Conservation (phyloP, 1,140 invertebrate species). For the Temnothorax curvispinosus region DNA sequence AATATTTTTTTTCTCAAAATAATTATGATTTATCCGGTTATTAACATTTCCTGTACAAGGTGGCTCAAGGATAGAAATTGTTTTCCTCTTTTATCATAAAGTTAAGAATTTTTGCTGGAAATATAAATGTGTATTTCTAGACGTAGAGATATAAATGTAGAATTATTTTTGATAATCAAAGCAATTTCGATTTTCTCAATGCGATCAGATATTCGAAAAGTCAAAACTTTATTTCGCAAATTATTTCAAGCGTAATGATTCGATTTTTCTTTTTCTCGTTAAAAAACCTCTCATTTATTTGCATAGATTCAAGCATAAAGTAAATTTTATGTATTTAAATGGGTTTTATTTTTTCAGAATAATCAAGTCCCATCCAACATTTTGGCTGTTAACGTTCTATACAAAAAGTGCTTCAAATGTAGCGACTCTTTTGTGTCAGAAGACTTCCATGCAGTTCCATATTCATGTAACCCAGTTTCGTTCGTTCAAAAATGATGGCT, state of each 20-base stretch:
- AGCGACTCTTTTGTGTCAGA: not conserved
- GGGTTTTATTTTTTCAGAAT: not conserved
- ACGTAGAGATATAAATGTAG: not conserved
- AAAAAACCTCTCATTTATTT: not conserved
- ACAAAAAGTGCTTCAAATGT: not conserved
- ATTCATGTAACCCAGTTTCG: conserved; percentile 26
- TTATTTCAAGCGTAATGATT: not conserved
- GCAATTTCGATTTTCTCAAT: not conserved
- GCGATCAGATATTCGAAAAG: not conserved
- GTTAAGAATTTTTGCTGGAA: not conserved
- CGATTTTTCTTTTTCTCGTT: not conserved
- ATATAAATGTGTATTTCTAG: not conserved
- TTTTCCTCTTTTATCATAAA: not conserved
- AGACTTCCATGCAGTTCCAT: not conserved
- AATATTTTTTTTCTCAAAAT: not conserved
- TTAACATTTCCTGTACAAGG: not conserved
- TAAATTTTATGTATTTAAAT: not conserved
- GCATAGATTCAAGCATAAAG: not conserved
- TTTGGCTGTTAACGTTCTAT: not conserved
- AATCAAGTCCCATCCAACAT: conserved; percentile 4
- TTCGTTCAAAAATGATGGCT: conserved; percentile 11
- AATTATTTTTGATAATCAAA: not conserved
- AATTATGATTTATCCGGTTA: not conserved
- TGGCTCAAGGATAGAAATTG: not conserved
- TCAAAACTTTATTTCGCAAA: not conserved